Evolutionary conservation across 1,140 invertebrate genomes (phyloP).

Genomic region (Lucilia cuprina): DNA sequence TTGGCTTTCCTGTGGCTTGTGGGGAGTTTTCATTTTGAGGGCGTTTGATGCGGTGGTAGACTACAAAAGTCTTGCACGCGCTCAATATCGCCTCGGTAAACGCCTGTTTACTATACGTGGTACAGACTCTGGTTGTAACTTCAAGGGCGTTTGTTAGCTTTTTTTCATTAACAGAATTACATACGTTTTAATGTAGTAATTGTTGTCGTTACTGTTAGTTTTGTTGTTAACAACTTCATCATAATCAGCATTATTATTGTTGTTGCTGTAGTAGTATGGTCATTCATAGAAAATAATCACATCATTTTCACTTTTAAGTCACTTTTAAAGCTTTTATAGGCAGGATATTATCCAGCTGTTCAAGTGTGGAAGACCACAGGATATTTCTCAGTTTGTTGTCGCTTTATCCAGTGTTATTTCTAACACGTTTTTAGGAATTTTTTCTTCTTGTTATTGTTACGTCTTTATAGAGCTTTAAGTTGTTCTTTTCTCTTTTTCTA

Average conservation of each 20-base stretch:
- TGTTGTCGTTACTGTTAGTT: background rate
- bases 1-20: background rate
- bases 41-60: constrained; percentile 22
- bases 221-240: background rate
- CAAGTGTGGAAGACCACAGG: background rate
- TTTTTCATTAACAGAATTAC: background rate
- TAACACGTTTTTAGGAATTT: too few species aligned
- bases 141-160: constrained; percentile 1
- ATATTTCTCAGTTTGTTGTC: background rate
- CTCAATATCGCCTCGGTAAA: constrained; percentile 9
- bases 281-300: background rate
- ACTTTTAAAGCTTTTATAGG: constrained; percentile 4
- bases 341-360: constrained; percentile 10
- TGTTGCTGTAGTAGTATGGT: background rate
- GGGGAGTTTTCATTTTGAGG: constrained; percentile 23
- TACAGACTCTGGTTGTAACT: constrained; percentile 7
- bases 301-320: constrained; percentile 6
- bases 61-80: background rate
- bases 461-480: too few species aligned
- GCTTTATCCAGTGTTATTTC: too few species aligned
- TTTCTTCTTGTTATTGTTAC: background rate
- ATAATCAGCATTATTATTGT: background rate
- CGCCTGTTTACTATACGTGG: constrained; percentile 25
- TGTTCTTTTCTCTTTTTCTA: too few species aligned
- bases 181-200: background rate